Percentiles rank a stretch among this genome's conserved stretches.
Conservation (phyloP, 1,140 invertebrate genomes). For the Odontomachus brunneus region DNA sequence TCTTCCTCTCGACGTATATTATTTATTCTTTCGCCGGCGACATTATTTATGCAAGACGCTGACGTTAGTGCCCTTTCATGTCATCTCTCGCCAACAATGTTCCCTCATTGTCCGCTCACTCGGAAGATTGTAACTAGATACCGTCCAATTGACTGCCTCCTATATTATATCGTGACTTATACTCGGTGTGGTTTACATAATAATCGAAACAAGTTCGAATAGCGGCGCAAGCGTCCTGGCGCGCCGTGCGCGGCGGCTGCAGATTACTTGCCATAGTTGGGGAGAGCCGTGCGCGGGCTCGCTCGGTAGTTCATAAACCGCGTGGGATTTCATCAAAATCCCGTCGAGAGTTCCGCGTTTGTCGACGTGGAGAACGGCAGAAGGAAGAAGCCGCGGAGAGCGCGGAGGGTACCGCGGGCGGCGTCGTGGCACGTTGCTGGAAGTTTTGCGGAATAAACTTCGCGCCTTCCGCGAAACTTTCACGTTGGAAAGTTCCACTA, state of each 20-base stretch:
- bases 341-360: conserved; percentile 68
- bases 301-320: conserved; percentile 68
- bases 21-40: conserved; percentile 15
- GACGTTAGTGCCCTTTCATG: conserved; percentile 2
- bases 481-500: conserved; percentile 63
- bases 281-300: background rate
- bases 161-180: conserved; percentile 31
- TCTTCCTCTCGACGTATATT: background rate
- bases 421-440: conserved; percentile 65
- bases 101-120: conserved; percentile 26
- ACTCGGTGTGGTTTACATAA: conserved; percentile 34
- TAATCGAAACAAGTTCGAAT: conserved; percentile 61
- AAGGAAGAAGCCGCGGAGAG: conserved; percentile 21
- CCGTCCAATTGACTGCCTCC: conserved; percentile 15
- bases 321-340: conserved; percentile 74
- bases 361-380: conserved; percentile 48
- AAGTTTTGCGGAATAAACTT: conserved; percentile 72
- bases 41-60: background rate
- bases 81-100: background rate
- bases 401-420: conserved; percentile 19
- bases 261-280: conserved; percentile 63
- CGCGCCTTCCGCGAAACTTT: conserved; percentile 67
- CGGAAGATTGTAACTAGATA: conserved; percentile 20
- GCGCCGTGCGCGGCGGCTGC: conserved; percentile 39
- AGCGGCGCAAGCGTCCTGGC: conserved; percentile 2